Percentiles rank a stretch among this genome's conserved stretches.
phyloP scores from a whole-genome alignment of 2,113 vertebrate genomes.

The Carassius carassius region DNA sequence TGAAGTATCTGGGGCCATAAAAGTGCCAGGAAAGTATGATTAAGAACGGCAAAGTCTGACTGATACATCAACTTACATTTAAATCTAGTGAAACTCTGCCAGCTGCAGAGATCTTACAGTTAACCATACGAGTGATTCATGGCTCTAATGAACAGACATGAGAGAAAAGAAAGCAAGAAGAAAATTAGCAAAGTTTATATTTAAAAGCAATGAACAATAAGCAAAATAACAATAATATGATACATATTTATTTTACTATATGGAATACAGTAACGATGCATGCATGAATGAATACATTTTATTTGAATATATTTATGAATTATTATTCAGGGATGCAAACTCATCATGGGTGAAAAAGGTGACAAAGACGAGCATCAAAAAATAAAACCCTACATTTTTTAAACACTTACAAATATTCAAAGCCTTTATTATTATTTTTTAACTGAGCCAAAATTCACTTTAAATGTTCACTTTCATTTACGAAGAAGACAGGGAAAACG shows the following conservation, averaged over 20 bases:
- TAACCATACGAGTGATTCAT: constrained; percentile 54
- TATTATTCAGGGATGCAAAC: too few species aligned
- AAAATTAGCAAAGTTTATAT: not conserved
- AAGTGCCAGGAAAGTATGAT: constrained; percentile 50
- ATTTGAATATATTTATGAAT: too few species aligned
- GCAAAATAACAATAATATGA: not conserved
- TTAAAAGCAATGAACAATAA: not conserved
- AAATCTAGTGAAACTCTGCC: constrained; percentile 46
- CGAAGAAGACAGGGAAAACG: too few species aligned
- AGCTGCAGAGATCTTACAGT: constrained; percentile 31
- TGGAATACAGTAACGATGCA: not conserved
- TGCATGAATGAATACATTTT: too few species aligned
- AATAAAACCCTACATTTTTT: too few species aligned
- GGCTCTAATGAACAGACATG: not conserved
- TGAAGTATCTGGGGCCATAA: constrained; percentile 30
- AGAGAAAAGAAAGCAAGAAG: not conserved
- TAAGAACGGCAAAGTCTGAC: constrained; percentile 51
- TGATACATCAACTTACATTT: constrained; percentile 43
- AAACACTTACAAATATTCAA: too few species aligned
- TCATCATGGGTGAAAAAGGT: too few species aligned
- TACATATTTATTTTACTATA: not conserved
- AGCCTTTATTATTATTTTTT: too few species aligned
- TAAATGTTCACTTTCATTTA: too few species aligned
- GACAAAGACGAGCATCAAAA: too few species aligned
- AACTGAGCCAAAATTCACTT: too few species aligned